Evolutionary conservation across 2,113 vertebrate genomes (phyloP).

Genomic region (Tragelaphus strepsiceros): DNA sequence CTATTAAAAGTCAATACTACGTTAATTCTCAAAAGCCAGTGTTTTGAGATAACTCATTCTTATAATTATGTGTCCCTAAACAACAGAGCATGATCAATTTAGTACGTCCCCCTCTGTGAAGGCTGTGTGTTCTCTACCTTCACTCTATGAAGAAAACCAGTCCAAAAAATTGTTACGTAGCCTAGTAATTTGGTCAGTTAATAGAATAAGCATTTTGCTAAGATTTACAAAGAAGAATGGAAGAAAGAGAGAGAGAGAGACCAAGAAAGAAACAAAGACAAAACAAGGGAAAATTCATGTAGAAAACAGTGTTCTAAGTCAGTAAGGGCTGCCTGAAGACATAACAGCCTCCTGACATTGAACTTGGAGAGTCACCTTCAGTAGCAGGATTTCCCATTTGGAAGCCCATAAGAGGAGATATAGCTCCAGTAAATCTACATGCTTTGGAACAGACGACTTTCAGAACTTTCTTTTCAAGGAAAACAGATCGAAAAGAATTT

Average conservation of each 20-base stretch:
- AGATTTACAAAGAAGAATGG: background rate
- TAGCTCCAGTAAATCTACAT: background rate
- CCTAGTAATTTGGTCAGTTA: background rate
- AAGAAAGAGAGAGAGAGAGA: background rate
- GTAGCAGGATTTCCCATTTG: background rate
- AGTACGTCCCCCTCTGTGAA: background rate
- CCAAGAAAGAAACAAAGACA: background rate
- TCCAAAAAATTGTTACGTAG: background rate
- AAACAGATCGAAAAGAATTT: constrained; percentile 2
- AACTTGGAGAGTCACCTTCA: background rate
- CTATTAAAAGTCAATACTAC: background rate
- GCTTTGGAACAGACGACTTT: background rate
- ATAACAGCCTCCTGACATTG: background rate
- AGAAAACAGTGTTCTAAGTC: background rate
- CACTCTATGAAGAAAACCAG: too few species aligned
- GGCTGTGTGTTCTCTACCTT: background rate
- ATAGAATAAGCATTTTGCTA: background rate
- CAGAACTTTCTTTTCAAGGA: constrained; percentile 6
- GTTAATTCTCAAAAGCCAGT: background rate
- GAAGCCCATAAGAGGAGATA: background rate
- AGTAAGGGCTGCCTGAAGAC: background rate
- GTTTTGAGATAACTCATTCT: background rate
- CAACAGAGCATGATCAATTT: background rate
- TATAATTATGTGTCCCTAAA: background rate
- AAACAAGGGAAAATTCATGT: background rate